Percentiles rank a stretch among this genome's conserved stretches.
Evolutionary conservation across 2,797 vertebrate species (phyloP).

Genomic region (Schizopygopsis pylzovi): DNA sequence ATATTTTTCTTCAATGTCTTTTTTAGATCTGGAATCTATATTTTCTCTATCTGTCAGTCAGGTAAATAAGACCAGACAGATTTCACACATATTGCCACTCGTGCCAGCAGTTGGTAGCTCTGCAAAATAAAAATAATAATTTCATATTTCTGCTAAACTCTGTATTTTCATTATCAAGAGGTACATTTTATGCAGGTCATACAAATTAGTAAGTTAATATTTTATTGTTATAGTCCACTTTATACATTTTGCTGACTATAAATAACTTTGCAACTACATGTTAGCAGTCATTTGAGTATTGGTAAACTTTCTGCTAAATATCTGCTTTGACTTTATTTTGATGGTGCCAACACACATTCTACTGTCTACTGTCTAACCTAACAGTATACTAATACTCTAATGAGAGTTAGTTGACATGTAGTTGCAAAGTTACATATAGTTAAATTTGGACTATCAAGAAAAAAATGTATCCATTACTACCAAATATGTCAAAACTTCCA

Average conservation of each 20-base stretch:
- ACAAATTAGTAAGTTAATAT: background rate
- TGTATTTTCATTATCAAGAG: background rate
- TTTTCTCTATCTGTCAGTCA: slow-evolving; percentile 25
- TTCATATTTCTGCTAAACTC: background rate
- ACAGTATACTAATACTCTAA: background rate
- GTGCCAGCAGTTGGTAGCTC: background rate
- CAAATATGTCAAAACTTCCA: background rate
- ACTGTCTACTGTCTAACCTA: background rate
- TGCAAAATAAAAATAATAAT: background rate
- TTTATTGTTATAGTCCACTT: background rate
- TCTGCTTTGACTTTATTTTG: no score
- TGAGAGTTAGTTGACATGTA: background rate
- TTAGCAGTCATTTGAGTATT: background rate
- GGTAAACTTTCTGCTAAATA: background rate
- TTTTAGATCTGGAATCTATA: background rate
- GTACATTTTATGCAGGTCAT: background rate
- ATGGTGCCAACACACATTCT: background rate
- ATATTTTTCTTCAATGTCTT: background rate
- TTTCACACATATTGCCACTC: slow-evolving; percentile 13
- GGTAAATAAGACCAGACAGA: slow-evolving; percentile 12
- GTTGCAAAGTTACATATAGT: background rate
- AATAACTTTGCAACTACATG: background rate
- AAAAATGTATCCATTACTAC: background rate
- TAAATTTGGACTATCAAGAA: background rate
- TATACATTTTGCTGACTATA: background rate